phyloP scores from a whole-genome alignment of 2,888 invertebrate genomes.

The Apodemia hepburni region DNA sequence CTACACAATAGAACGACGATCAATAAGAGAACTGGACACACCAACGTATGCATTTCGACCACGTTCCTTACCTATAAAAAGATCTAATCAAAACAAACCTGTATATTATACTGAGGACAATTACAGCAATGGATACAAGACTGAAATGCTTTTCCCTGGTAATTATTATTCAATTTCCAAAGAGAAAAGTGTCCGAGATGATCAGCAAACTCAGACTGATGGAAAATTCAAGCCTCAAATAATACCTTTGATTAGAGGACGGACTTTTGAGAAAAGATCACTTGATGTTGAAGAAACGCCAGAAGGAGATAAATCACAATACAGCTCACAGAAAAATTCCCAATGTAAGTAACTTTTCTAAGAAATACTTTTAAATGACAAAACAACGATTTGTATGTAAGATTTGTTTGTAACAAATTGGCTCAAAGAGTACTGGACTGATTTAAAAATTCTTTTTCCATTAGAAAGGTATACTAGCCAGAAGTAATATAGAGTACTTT shows the following conservation, averaged over 20 bases:
- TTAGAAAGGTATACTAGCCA: no score
- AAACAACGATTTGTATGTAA: no score
- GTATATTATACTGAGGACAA: conserved; percentile 53
- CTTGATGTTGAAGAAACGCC: conserved; percentile 38
- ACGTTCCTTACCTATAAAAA: conserved; percentile 52
- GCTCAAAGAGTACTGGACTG: no score
- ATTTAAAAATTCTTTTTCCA: no score
- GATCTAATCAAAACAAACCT: conserved; percentile 48
- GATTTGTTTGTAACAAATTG: no score
- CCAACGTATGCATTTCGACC: conserved; percentile 57
- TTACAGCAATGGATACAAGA: conserved; percentile 47
- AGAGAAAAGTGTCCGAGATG: conserved; percentile 56
- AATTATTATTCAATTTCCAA: conserved; percentile 73
- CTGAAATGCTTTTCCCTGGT: conserved; percentile 69
- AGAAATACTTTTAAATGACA: no score
- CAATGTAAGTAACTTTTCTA: conserved; percentile 43
- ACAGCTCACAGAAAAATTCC: conserved; percentile 53
- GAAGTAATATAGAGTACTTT: no score
- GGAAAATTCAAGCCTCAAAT: conserved; percentile 52
- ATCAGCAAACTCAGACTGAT: conserved; percentile 37
- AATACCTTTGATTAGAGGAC: conserved; percentile 61
- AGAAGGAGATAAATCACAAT: conserved; percentile 44
- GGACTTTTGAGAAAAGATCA: conserved; percentile 55
- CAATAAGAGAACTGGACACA: conserved; percentile 23
- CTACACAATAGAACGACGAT: neutral